Evolutionary conservation across 2,888 invertebrate genomes (phyloP), one percentile per base, ranked within the genome.

Genomic region (Trachelus iudaicus): DNA sequence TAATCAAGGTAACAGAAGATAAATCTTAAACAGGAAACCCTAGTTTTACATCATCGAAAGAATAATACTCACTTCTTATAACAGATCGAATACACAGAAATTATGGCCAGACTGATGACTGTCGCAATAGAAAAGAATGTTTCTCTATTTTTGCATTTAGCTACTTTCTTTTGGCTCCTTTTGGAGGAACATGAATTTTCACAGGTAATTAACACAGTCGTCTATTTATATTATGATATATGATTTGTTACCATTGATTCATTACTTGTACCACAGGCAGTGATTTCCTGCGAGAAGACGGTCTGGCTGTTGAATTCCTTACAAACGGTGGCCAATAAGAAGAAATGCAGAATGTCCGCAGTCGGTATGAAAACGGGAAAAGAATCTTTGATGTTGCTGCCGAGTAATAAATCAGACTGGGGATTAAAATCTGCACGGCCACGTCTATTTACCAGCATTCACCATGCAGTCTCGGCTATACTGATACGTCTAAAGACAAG

Each of bases 91-190:
- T 93, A 94, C 75, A 93, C 95, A 33, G 92, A 94, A 35, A 93
- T 93, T 1, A 92, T 95, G 74, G 90, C 96, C 69, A 94, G 94
- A 85, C 93, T 95, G 87, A 93, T 96, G 93, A 91, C 79, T 30
- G 81, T 84, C 30, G 77, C 85, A 75, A 69, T 82, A 74, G 86
- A 86, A 71, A 81, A 81, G 79, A 79, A 86, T 78, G 79, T 80
- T 9, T 81, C 84, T 34, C 79, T 89, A 69, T 88, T 89, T 76
- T 79, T 88, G 13, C 83, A 86, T 75, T 81, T 87, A 34, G 86
- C 88, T 11, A 90, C 90, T 11, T 78, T 90, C 11, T 77, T 90
- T 6, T 90, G 90, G 90, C 75, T 89, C 4, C 83, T 90, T n/a
- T 80, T 83, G 12, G 83, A 85, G 31, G 81, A 88, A 81, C 73